Evolutionary conservation across 2,797 vertebrate species (phyloP).

Genomic region (Mus spretus): DNA sequence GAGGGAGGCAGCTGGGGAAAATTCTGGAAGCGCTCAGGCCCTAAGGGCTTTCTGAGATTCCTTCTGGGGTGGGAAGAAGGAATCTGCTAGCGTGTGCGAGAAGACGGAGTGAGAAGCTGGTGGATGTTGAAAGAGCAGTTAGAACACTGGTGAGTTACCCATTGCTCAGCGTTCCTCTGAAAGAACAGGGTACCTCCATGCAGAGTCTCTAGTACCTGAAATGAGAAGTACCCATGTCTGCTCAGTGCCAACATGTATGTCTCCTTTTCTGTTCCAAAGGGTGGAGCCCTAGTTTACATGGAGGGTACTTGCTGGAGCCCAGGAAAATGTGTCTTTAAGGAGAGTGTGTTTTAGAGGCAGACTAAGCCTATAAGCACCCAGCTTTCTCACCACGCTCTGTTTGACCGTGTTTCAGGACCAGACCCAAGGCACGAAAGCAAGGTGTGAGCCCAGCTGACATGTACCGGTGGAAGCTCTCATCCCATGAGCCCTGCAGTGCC

Average conservation of each 20-base stretch:
- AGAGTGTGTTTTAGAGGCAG: background rate
- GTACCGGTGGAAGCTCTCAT: slow-evolving; percentile 99
- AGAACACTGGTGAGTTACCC: accelerated
- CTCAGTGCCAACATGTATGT: slow-evolving; percentile 82
- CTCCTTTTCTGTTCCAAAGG: slow-evolving; percentile 87
- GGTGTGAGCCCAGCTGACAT: slow-evolving; percentile 97
- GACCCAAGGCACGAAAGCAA: slow-evolving; percentile 95
- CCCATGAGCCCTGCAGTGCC: slow-evolving; percentile 98
- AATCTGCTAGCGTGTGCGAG: accelerated
- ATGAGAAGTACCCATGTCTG: slow-evolving; percentile 69
- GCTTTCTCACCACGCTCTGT: background rate
- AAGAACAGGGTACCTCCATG: slow-evolving; percentile 56
- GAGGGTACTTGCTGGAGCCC: slow-evolving; percentile 87
- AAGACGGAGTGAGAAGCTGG: accelerated
- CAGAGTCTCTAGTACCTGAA: slow-evolving; percentile 68
- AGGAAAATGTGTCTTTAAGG: slow-evolving; percentile 86
- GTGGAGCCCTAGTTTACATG: slow-evolving; percentile 86
- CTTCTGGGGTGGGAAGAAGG: background rate
- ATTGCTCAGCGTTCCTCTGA: background rate
- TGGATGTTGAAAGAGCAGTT: accelerated
- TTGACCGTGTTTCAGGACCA: slow-evolving; percentile 90
- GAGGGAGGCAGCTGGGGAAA: background rate
- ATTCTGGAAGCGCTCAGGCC: background rate
- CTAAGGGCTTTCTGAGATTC: background rate
- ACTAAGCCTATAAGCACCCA: slow-evolving; percentile 32